phyloP scores from a whole-genome alignment of 2,888 invertebrate species.

The Sesia bembeciformis region DNA sequence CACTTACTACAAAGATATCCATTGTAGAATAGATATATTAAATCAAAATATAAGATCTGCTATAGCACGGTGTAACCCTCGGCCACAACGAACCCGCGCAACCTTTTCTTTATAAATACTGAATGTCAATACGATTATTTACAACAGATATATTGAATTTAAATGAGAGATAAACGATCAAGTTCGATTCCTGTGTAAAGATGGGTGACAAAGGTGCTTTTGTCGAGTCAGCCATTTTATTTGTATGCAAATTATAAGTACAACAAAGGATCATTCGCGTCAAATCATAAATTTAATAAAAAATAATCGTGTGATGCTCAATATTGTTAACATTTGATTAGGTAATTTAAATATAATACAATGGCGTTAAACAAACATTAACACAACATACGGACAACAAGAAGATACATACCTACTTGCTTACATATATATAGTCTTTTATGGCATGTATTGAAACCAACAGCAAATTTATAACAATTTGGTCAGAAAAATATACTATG shows the following conservation, averaged over 20 bases:
- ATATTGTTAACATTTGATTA: not conserved
- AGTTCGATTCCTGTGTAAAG: constrained; percentile 52
- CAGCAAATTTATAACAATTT: too few species aligned
- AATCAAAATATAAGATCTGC: too few species aligned
- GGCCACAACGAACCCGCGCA: constrained; percentile 47
- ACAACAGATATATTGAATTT: constrained; percentile 65
- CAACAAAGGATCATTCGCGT: constrained; percentile 38
- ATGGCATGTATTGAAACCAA: too few species aligned
- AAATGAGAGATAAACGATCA: constrained; percentile 66
- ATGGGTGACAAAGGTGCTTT: constrained; percentile 59
- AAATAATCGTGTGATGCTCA: constrained; percentile 1
- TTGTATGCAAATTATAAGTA: constrained; percentile 62
- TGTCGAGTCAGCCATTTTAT: constrained; percentile 67
- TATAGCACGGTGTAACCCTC: constrained; percentile 4
- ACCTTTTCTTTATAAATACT: constrained; percentile 68
- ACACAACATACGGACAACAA: too few species aligned
- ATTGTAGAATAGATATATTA: too few species aligned
- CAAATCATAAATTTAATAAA: constrained; percentile 30
- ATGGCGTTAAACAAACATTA: too few species aligned
- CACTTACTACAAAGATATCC: too few species aligned
- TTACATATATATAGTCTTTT: too few species aligned
- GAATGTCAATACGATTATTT: constrained; percentile 66
- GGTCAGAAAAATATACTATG: too few species aligned
- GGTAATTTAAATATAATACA: not conserved
- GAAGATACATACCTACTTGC: too few species aligned